Evolutionary conservation across 1,140 invertebrate species (phyloP).

Genomic region (Telenomus remus): DNA sequence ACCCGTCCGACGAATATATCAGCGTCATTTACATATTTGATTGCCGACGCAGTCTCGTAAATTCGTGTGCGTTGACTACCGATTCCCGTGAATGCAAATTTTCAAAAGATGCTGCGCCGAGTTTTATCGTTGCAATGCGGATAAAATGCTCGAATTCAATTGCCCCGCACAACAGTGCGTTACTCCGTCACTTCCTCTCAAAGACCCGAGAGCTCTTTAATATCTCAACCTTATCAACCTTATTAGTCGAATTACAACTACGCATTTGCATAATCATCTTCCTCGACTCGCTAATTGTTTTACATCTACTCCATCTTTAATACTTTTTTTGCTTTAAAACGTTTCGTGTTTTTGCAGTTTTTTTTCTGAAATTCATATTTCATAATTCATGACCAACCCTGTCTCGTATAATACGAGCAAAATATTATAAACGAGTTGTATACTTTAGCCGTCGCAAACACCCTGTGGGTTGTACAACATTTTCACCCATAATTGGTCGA

Average conservation of each 20-base stretch:
- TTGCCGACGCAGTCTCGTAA: constrained; percentile 61
- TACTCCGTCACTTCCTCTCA: constrained; percentile 10
- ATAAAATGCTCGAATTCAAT: constrained; percentile 42
- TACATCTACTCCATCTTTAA: not conserved
- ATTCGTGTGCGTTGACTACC: constrained; percentile 52
- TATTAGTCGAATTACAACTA: not conserved
- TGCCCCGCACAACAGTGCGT: constrained; percentile 18
- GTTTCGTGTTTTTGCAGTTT: no score
- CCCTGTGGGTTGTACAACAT: no score
- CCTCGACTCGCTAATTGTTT: not conserved
- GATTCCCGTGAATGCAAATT: constrained; percentile 58
- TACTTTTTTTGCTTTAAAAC: not conserved
- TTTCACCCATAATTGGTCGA: no score
- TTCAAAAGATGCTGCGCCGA: constrained; percentile 44
- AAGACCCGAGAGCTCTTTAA: no score
- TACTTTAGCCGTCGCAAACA: no score
- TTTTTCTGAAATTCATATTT: no score
- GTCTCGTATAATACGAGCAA: no score
- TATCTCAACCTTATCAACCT: no score
- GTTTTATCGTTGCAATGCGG: constrained; percentile 34
- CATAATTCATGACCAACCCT: no score
- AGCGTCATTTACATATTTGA: constrained; percentile 70
- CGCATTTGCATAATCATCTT: not conserved
- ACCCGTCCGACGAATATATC: constrained; percentile 61
- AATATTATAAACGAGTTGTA: no score